A percentile compares a stretch with the other conserved stretches of the same genome.
Conservation (phyloP, 2,888 invertebrate species). For the Athrips mouffetella region DNA sequence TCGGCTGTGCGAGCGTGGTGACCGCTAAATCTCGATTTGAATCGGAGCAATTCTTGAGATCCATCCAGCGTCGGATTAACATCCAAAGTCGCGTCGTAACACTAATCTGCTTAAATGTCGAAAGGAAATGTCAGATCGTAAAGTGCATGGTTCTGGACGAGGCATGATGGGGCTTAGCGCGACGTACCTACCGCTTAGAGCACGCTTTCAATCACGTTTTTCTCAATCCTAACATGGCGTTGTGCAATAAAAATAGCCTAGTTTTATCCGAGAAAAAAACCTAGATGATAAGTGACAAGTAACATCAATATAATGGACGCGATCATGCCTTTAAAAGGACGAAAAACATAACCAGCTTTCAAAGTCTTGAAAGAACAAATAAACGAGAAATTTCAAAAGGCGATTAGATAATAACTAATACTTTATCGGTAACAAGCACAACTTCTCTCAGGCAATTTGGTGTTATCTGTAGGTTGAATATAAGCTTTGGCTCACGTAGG, state of each 20-base stretch:
- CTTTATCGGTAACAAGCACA: neutral
- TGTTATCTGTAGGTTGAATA: conserved; percentile 25
- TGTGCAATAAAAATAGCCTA: conserved; percentile 15
- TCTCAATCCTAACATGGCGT: conserved; percentile 21
- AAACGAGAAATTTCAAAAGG: neutral
- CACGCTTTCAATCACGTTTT: conserved; percentile 43
- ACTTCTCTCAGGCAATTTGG: conserved; percentile 10
- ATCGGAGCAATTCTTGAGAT: conserved; percentile 69
- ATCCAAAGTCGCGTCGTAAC: conserved; percentile 69
- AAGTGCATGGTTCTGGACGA: conserved; percentile 62
- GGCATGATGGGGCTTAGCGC: conserved; percentile 63
- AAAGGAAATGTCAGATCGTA: conserved; percentile 79
- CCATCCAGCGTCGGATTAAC: conserved; percentile 73
- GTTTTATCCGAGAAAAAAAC: conserved; percentile 7
- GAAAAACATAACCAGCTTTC: neutral
- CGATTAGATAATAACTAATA: neutral
- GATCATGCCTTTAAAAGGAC: neutral
- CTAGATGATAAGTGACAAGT: conserved; percentile 10
- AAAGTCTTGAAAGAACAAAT: neutral
- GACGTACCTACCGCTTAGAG: conserved; percentile 57
- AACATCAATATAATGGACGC: conserved; percentile 7
- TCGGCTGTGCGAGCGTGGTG: conserved; percentile 30
- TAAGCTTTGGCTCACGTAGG: conserved; percentile 33
- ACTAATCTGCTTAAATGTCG: conserved; percentile 78
- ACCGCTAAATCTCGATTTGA: conserved; percentile 66